Base-by-base conservation (phyloP, 2,888 invertebrate species). In the Artemia sinica region DNA sequence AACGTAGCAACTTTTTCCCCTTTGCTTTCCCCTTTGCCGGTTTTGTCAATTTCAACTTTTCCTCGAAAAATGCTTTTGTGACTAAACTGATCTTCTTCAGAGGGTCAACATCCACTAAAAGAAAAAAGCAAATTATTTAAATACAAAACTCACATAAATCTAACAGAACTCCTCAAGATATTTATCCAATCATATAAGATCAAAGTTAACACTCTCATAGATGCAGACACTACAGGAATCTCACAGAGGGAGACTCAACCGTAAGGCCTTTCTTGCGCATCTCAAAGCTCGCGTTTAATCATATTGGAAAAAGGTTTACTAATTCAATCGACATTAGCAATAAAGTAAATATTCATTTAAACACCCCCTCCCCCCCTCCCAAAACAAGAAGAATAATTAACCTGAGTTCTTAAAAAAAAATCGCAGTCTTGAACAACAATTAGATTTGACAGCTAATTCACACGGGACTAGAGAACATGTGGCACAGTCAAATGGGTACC, bases 41-140 rank as follows among this genome's bases (percentile, higher is more conserved):
- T 50, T 70, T 70, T 41, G 65, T 65, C 52, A 70, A 66, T 65
- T 70, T 70, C 11, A 66, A 66, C 66, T 70, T 70, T 49, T 70
- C 70, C 52, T 70, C 70, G 18, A 50, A 49, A 4, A 70, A 28
- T n/a, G 70, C 66, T 66, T 70, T 70, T 8, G 68, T 49, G 28
- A 66, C 50, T 41, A 58, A 13, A 28, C 66, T 66, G 18, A 70
- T 66, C 49, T 68, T 68, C 68, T 68, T 70, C 10, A 70, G 66
- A n/a, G 66, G 66, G 9, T 70, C 70, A 6, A 70, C 66, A n/a
- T 70, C 70, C 66, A 70, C 70, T 70, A 51, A 12, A 49, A 50
- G 18, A 65, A 65, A 65, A 63, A 28, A 28, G 28, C 28, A 28
- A 28, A 28, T 28, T 28, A 28, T 28, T 4, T 28, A 28, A 28